Evolutionary conservation across 53 echinoderm and acorn worm genomes (phyloP), one percentile per base, ranked within the genome.

Genomic region (Temnopleurus reevesii): DNA sequence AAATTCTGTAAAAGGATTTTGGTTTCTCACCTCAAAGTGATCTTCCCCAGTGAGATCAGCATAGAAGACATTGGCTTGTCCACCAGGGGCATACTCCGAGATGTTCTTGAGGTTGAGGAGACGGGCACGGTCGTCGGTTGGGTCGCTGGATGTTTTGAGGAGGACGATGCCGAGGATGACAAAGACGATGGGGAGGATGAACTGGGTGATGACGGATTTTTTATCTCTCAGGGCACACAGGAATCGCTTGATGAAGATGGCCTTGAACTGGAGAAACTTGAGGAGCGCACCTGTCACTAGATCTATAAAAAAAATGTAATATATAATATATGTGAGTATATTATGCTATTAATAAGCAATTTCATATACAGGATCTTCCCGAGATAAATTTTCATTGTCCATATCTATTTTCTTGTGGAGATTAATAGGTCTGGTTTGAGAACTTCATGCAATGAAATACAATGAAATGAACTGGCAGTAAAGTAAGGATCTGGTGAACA

Each of bases 171-270:
- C 99, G 12, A 94, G 88, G 77, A 93, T 55, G 27, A 99, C 94
- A 36, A 99, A 99, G 85, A 99, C 23, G 35, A 99, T 66, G 12
- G 99, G 99, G 4, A 99, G 91, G 12, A 96, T 58, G 84, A 96
- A 93, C 86, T 99, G 99, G 17, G 93, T 92, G 86, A 99, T 81
- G 59, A 96, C 86, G 1, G 96, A 92, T 55, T 99, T 99, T 81
- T 91, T 93, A 91, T 99, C 99, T 7, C 96, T 92, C 23, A 89
- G 89, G 31, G 94, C 90, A 84, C 93, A 94, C 47, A 93, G 90
- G 71, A 96, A 93, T 5, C 99, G 93, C 93, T 99, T 99, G 80
- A 96, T 81, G 76, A 96, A 91, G 56, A 99, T 92, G 23, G 99
- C 99, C 33, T 89, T 82, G 77, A 94, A 99, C 92, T 99, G 99